Evolutionary conservation across 2,888 invertebrate genomes (phyloP), one percentile per base, ranked within the genome.

Genomic region (Opisthograptis luteolata): DNA sequence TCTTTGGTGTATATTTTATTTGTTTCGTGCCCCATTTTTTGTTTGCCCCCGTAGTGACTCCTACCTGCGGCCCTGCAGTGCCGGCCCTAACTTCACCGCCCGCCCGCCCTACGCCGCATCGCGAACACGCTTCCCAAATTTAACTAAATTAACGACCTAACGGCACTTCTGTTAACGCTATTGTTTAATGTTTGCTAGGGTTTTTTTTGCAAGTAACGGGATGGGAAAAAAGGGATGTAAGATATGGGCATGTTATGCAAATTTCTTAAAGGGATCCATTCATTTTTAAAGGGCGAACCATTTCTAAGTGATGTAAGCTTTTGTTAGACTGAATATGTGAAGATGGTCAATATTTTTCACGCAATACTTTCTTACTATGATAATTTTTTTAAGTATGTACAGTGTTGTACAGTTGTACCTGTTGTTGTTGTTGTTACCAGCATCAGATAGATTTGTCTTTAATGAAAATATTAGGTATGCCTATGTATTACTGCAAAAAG

Each of bases 131-230:
- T 69, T 73, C 71, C 75, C 76, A 73, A 73, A 76, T 81, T 78
- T 71, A 79, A 78, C 73, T 72, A 75, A 75, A 79, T 81, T 72
- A 82, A 76, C 66, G 68, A 58, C 66, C 63, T 64, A 81, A 73
- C 67, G 67, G 60, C 67, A 64, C 66, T 67, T 61, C 68, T 66
- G 62, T 50, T 61, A 53, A 47, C 56, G 50, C 56, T 63, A 64
- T 66, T 66, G 65, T 68, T 68, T 67, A 68, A 66, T 59, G 59
- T 64, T 66, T 53, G 66, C 61, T 62, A 57, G 66, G 68, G 64
- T 60, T 66, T 68, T 56, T 62, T 60, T 64, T 63, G 55, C 45
- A 1, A 50, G 30, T 51, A 49, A 59, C 53, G 55, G 52, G 60
- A 53, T 53, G 52, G 60, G 61, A 56, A 64, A 37, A 36, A n/a